Base-by-base conservation (phyloP, 2,888 invertebrate genomes). In the Corythucha ciliata region DNA sequence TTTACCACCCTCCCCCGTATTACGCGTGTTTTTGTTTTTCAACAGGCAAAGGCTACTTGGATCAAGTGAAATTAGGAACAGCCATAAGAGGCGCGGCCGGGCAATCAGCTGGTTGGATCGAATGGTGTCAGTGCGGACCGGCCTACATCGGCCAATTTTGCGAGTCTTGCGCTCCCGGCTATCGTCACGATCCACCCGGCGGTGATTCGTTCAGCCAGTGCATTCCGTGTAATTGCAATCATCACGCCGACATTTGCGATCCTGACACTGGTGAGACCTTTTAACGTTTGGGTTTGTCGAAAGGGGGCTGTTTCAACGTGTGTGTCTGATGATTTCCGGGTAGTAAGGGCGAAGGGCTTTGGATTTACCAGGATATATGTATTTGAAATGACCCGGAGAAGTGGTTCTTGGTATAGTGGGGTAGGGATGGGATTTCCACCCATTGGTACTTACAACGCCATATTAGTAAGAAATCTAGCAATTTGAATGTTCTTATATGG, bases 81-180 rank as follows among this genome's bases (percentile, higher is more conserved):
- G 97, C 96, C 0, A 79, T 84, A 53, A 76, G 85, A 20, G 85
- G 87, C 1, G 79, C 83, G 1, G 83, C 84, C 25, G 80, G 84
- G 1, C 76, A 77, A 4, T 76, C 83, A 1, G 94, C 93, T 0
- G 79, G 81, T 37, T 96, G 94, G 94, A 83, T 97, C 21, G 97
- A 97, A 68, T 83, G 83, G 64, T 97, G 97, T 65, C 80, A 83
- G 2, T 97, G 97, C 64, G 89, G 89, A 0, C 74, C 75, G 62
- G 85, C 78, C 0, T 92, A 89, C 60, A 80, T 92, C 1, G 92
- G 96, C 0, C 93, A 96, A 68, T 94, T 89, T 68, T 98, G 98
- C 65, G 97, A 99, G 69, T 91, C 91, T 1, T 99, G 98, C 66
- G 88, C 87, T 0, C 89, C 94, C 0, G 96, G 96, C 1, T 98